Conservation (phyloP, 2,113 vertebrate genomes). For the Arvicanthis niloticus region DNA sequence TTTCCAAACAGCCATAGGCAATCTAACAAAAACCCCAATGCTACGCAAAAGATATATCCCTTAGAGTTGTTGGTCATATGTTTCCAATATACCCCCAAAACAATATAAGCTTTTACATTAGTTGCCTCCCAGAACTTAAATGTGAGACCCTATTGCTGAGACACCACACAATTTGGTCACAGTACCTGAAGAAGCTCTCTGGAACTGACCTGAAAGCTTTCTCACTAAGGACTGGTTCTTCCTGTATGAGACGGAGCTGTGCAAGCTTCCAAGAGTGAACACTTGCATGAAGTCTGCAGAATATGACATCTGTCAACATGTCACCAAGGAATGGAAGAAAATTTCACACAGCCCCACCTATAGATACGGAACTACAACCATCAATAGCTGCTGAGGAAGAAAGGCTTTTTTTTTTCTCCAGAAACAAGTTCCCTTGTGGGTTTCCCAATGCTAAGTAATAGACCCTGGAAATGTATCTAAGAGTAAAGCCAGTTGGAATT, state of each 20-base stretch:
- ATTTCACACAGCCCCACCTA: not conserved
- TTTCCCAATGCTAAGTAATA: not conserved
- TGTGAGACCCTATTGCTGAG: not conserved
- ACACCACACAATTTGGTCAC: not conserved
- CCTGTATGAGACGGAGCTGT: not conserved
- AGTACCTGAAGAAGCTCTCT: not conserved
- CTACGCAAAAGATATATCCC: not conserved
- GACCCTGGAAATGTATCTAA: not conserved
- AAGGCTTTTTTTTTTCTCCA: too few relatives aligned
- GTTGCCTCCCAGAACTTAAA: not conserved
- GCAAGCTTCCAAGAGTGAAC: not conserved
- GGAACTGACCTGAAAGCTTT: not conserved
- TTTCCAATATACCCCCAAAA: not conserved
- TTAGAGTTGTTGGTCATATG: not conserved
- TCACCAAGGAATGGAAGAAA: not conserved
- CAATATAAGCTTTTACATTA: not conserved
- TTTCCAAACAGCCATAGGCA: not conserved
- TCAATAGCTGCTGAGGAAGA: not conserved
- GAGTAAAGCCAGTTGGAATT: not conserved
- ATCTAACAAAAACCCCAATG: not conserved
- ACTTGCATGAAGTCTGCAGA: not conserved
- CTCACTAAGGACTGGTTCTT: not conserved
- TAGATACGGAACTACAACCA: not conserved
- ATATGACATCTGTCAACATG: not conserved
- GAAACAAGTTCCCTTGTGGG: not conserved